These are phyloP conservation scores for Drosophila nr. fundita DNA, from an alignment of 2,888 invertebrate species.

Conservation along the genomic window DNA sequence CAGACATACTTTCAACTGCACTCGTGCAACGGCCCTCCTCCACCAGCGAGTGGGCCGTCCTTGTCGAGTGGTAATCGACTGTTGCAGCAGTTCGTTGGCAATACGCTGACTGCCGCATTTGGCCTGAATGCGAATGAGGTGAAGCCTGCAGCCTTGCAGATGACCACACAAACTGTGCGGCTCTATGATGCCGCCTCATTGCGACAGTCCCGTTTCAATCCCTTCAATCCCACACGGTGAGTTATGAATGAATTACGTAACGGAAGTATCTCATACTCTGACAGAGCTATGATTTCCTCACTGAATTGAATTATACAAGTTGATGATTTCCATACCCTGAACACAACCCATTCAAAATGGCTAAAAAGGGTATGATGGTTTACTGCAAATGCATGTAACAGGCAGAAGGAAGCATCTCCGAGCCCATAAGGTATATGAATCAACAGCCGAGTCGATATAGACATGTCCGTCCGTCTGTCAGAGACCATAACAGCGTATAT, in stretches of 20 bases:
- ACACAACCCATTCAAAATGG: neutral
- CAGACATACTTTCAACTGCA: conserved; percentile 81
- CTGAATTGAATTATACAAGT: neutral
- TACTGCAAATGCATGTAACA: too few relatives aligned
- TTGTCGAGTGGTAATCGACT: conserved; percentile 41
- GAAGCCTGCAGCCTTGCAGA: conserved; percentile 15
- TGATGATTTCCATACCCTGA: neutral
- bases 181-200: conserved; percentile 79
- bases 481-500: too few relatives aligned
- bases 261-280: neutral
- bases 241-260: conserved; percentile 43
- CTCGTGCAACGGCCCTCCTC: conserved; percentile 40
- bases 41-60: neutral
- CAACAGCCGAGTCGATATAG: too few relatives aligned
- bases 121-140: conserved; percentile 61
- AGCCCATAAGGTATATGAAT: neutral
- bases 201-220: conserved; percentile 80
- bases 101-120: conserved; percentile 75
- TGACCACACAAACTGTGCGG: conserved; percentile 70
- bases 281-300: neutral
- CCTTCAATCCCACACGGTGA: conserved; percentile 83
- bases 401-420: neutral
- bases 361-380: too few relatives aligned
- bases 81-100: conserved; percentile 72
- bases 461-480: too few relatives aligned